Conservation (phyloP, 2,113 vertebrate species). For the Brachyistius frenatus region DNA sequence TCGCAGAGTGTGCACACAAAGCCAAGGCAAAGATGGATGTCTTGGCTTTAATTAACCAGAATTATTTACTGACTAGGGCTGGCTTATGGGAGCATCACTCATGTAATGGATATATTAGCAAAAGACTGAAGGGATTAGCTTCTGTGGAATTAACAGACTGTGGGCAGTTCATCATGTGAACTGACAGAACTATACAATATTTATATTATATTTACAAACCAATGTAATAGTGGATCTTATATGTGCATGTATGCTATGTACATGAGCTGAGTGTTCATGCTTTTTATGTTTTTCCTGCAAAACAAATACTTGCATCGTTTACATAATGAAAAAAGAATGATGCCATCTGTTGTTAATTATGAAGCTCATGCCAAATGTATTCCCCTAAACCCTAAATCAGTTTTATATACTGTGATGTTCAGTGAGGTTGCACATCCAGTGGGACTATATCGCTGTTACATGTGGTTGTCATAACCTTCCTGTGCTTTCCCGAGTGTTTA, state of each 20-base stretch:
- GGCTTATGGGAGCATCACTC: slow-evolving; percentile 81
- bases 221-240: slow-evolving; percentile 3
- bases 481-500: neutral
- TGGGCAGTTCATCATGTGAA: slow-evolving; percentile 71
- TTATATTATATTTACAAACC: slow-evolving; percentile 49
- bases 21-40: slow-evolving; percentile 80
- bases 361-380: slow-evolving; percentile 33
- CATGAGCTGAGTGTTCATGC: neutral
- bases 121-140: slow-evolving; percentile 80
- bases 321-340: slow-evolving; percentile 59
- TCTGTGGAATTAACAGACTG: slow-evolving; percentile 77
- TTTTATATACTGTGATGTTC: slow-evolving; percentile 25
- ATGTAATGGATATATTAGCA: slow-evolving; percentile 85
- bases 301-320: slow-evolving; percentile 43
- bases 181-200: slow-evolving; percentile 58
- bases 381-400: slow-evolving; percentile 42
- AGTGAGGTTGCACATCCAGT: slow-evolving; percentile 13
- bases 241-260: slow-evolving; percentile 2
- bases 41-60: slow-evolving; percentile 83
- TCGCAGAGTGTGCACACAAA: slow-evolving; percentile 69
- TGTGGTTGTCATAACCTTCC: slow-evolving; percentile 23
- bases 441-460: slow-evolving; percentile 18
- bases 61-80: slow-evolving; percentile 82
- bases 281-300: slow-evolving; percentile 14
- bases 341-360: slow-evolving; percentile 72